Base-by-base conservation (phyloP, 2,888 invertebrate species). In the Drosophila dives region DNA sequence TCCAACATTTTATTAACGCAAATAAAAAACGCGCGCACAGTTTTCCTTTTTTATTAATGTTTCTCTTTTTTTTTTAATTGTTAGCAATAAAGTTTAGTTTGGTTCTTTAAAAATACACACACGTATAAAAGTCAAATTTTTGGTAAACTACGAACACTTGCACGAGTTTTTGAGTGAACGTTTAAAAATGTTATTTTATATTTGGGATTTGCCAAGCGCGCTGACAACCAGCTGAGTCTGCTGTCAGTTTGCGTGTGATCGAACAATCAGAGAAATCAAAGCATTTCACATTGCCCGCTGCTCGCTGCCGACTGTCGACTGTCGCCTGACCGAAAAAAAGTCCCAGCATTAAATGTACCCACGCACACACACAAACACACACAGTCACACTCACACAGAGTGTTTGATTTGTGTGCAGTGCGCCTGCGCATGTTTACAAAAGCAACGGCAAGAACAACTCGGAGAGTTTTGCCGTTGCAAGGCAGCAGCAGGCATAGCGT, bases 241-340 rank as follows among this genome's bases (percentile, higher is more conserved):
- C 90, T 91, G 92, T 91, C 92, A 88, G 91, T 86, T 91, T 89
- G 90, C 92, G 91, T 92, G 90, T 93, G 93, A 92, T 91, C 92
- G 82, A 87, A 89, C 86, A 89, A 90, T 85, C 88, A 84, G 81
- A 77, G 75, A 81, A 90, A 91, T 90, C 91, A 92, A 90, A 92
- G 88, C 87, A 91, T 87, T 90, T 91, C 88, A 90, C 91, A 83
- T 86, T 82, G 78, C 74, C 72, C 56, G 29, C 66, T 67, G 66
- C 58, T 55, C 67, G 58, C 32, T n/a, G 69, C 50, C 69, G 69
- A 63, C 68, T 65, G 65, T 33, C 29, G 51, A 34, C 77, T 74
- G 72, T 56, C 63, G 38, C 36, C 49, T 59, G 59, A 36, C 60
- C 40, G 59, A 80, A 89, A 86, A 62, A 89, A 86, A 72, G 75